Conservation (phyloP, 1,140 invertebrate species). For the Drosophila parabipectinata region DNA sequence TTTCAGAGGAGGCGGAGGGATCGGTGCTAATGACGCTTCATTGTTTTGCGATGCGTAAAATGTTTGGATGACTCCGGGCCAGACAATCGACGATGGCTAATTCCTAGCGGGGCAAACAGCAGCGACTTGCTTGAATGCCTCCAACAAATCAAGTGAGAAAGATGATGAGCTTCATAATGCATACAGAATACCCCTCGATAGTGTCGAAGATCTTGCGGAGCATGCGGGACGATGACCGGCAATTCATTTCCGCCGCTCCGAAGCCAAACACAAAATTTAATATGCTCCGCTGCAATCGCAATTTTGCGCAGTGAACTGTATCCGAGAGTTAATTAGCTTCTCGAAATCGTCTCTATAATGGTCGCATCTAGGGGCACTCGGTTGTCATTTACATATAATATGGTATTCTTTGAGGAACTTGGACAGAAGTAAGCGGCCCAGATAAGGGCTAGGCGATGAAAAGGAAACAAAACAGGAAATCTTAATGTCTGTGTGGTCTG, state of each 20-base stretch:
- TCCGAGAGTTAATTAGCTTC: slow-evolving; percentile 79
- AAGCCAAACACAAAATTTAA: slow-evolving; percentile 46
- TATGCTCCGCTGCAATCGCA: slow-evolving; percentile 57
- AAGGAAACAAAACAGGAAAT: slow-evolving; percentile 57
- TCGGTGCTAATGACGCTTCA: slow-evolving; percentile 67
- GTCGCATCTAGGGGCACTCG: slow-evolving; percentile 27
- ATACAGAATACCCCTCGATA: slow-evolving; percentile 38
- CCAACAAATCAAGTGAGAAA: slow-evolving; percentile 33
- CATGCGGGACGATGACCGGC: slow-evolving; percentile 59
- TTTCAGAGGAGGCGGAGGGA: slow-evolving; percentile 13
- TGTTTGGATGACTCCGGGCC: slow-evolving; percentile 31
- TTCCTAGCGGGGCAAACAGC: slow-evolving; percentile 15
- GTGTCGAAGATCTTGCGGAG: background rate
- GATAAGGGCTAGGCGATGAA: slow-evolving; percentile 51
- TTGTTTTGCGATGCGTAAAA: slow-evolving; percentile 79
- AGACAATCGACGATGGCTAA: slow-evolving; percentile 32
- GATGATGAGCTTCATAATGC: slow-evolving; percentile 6
- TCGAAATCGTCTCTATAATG: slow-evolving; percentile 53
- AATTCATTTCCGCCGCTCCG: slow-evolving; percentile 67
- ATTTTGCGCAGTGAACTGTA: slow-evolving; percentile 77
- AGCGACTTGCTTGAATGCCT: slow-evolving; percentile 68
- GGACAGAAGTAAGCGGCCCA: slow-evolving; percentile 18
- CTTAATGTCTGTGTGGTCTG: slow-evolving; percentile 40
- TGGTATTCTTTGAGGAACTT: background rate
- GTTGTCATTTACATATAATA: slow-evolving; percentile 31